Base-by-base conservation (phyloP, 2,113 vertebrate species). In the Callipepla californica region DNA sequence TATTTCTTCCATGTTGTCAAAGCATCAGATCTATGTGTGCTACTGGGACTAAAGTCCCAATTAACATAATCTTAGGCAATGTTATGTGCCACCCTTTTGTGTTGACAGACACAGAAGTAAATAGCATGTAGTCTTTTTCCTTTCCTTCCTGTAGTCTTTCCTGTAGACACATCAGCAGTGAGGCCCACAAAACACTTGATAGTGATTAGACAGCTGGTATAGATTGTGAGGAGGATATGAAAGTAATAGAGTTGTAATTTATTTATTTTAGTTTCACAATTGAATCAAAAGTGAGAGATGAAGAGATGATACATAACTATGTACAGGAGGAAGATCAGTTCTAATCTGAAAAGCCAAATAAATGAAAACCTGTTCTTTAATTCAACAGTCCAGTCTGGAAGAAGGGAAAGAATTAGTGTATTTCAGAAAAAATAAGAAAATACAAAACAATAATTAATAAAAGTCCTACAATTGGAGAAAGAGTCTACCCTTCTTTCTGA, bases 61-160 rank as follows among this genome's bases (percentile, higher is more conserved):
- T 36, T 59, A 65, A 67, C 34, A 38, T 1, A 48, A 7, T 8
- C 34, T 68, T n/a, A 15, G 18, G 16, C 0, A 1, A 18, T 70
- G 8, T 5, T 57, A 28, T 21, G 34, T 81, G 77, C 18, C 50
- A 72, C 14, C 16, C 21, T 30, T 45, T 36, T 28, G 45, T 0
- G 0, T 4, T 65, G 45, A 66, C 42, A 48, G 88, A 67, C 36
- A 65, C 20, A 66, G 13, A 20, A 6, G 16, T 86, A 78, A 38
- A 51, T 51, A 42, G 13, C 25, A 36, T 22, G 13, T 28, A 36
- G 36, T 7, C 53, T 25, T 76, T 40, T 38, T 30, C 7, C 9
- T 87, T 23, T 74, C 6, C 22, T 79, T 86, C 44, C n/a, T 65
- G n/a, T 42, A 62, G 23, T 8, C 18, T 76, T 51, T 53, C 9